phyloP scores from a whole-genome alignment of 1,140 invertebrate genomes.

The Berghia stephanieae region DNA sequence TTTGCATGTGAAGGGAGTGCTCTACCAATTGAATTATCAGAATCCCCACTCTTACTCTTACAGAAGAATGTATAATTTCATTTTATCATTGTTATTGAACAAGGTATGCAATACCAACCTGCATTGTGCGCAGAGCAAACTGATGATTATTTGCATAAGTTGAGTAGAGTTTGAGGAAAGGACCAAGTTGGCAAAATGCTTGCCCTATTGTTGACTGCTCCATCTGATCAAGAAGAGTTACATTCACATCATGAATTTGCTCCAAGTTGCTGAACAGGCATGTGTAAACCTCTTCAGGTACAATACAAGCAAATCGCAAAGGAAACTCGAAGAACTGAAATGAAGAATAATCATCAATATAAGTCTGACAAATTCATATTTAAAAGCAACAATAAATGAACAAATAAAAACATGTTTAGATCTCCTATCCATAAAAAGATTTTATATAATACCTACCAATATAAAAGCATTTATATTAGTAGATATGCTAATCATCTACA shows the following conservation, averaged over 20 bases:
- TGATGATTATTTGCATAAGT: slow-evolving; percentile 81
- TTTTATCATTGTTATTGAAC: neutral
- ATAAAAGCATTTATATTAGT: no score
- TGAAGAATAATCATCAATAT: slow-evolving; percentile 32
- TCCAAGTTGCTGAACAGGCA: slow-evolving; percentile 78
- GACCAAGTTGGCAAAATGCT: slow-evolving; percentile 77
- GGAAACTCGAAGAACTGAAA: slow-evolving; percentile 77
- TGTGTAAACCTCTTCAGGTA: slow-evolving; percentile 71
- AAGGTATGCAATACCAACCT: slow-evolving; percentile 44
- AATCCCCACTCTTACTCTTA: neutral
- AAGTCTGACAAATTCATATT: neutral
- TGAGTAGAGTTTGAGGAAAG: slow-evolving; percentile 82
- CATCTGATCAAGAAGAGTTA: slow-evolving; percentile 74
- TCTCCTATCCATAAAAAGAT: neutral
- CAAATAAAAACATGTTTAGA: neutral
- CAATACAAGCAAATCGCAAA: slow-evolving; percentile 71
- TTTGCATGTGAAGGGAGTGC: no score
- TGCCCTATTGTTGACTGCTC: slow-evolving; percentile 73
- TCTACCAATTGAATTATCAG: no score
- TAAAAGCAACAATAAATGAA: no score
- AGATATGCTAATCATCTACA: no score
- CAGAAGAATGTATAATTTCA: neutral
- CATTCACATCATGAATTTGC: slow-evolving; percentile 78
- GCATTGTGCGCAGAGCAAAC: slow-evolving; percentile 65
- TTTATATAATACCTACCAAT: no score